Evolutionary conservation across 2,797 vertebrate species (phyloP).

Genomic region (Acridotheres tristis): DNA sequence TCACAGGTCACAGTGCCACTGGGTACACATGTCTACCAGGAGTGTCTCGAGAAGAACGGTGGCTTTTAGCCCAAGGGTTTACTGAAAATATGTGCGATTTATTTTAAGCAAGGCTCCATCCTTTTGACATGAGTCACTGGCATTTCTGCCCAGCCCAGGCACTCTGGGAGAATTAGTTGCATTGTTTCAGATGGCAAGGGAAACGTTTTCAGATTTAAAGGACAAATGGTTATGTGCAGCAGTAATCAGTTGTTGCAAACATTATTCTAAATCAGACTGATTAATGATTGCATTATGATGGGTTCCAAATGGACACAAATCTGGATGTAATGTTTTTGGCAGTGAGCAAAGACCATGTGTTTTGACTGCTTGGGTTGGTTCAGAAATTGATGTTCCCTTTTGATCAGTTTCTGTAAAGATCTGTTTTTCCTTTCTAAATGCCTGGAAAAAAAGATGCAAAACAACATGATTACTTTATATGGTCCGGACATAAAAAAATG

Average conservation of each 20-base stretch:
- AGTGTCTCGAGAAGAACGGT: neutral
- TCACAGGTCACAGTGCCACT: neutral
- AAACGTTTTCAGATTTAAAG: conserved; percentile 25
- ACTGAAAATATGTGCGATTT: neutral
- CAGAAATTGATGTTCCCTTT: neutral
- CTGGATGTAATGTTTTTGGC: conserved; percentile 16
- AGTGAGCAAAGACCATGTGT: neutral
- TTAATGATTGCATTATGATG: conserved; percentile 24
- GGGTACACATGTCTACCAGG: neutral
- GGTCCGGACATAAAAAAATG: neutral
- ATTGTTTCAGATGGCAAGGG: conserved; percentile 32
- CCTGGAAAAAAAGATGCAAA: neutral
- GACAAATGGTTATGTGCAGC: neutral
- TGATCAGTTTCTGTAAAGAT: neutral
- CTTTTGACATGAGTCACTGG: neutral
- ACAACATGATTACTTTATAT: neutral
- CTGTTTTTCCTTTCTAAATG: neutral
- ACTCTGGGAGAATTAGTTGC: neutral
- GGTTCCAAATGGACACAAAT: conserved; percentile 21
- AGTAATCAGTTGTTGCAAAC: conserved; percentile 29
- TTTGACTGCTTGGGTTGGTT: conserved; percentile 26
- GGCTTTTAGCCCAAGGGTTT: neutral
- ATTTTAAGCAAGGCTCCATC: neutral
- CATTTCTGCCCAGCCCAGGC: neutral
- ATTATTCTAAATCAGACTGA: conserved; percentile 41